Conservation (phyloP, 1,140 invertebrate species). For the Ericerus pela region DNA sequence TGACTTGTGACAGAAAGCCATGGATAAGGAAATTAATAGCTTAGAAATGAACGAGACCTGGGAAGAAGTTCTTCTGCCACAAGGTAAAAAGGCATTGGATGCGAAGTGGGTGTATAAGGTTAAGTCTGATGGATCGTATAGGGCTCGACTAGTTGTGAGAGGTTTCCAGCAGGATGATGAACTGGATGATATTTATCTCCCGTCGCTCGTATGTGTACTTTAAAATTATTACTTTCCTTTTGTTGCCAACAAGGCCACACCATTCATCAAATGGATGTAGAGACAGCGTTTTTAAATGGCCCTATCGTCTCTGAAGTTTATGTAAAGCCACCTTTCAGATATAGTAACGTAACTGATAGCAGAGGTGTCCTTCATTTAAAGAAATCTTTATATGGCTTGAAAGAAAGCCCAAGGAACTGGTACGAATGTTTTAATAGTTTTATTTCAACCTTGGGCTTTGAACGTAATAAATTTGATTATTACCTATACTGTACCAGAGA, state of each 20-base stretch:
- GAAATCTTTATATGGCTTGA: conserved; percentile 21
- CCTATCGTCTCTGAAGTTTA: conserved; percentile 23
- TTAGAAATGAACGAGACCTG: conserved; percentile 21
- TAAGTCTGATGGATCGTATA: conserved; percentile 19
- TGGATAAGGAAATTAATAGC: conserved; percentile 15
- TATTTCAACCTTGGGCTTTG: conserved; percentile 7
- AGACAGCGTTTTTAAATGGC: conserved; percentile 25
- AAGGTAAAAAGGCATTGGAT: conserved; percentile 18
- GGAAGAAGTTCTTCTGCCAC: conserved; percentile 19
- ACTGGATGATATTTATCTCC: conserved; percentile 22
- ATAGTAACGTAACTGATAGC: not conserved
- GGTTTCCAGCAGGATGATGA: conserved; percentile 21
- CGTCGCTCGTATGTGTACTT: conserved; percentile 19
- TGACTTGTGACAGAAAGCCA: conserved; percentile 15
- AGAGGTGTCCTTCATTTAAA: conserved; percentile 17
- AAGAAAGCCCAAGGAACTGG: conserved; percentile 24
- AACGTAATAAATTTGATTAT: conserved; percentile 4
- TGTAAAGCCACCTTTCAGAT: conserved; percentile 25
- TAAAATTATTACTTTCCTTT: conserved; percentile 21
- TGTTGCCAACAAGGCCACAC: conserved; percentile 11
- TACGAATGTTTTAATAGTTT: conserved; percentile 15
- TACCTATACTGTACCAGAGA: conserved; percentile 14
- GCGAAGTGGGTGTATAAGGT: conserved; percentile 20
- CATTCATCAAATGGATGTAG: conserved; percentile 21
- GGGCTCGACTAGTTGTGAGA: conserved; percentile 21